Evolutionary conservation across 2,888 invertebrate species (phyloP).

Genomic region (Coelinius sp.): DNA sequence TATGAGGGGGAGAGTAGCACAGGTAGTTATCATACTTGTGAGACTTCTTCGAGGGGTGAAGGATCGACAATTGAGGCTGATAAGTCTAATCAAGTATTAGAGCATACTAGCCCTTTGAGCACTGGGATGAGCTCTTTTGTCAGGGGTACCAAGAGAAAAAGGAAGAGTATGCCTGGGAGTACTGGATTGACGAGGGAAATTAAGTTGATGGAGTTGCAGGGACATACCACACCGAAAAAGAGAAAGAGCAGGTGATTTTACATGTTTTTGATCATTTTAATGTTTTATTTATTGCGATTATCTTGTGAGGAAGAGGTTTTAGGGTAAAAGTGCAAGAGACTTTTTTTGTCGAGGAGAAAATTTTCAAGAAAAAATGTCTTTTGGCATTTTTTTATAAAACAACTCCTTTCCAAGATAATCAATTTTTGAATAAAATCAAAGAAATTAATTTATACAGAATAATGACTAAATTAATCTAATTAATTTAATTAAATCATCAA

Average conservation of each 20-base stretch:
- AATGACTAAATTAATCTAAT: no score
- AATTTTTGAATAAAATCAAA: no score
- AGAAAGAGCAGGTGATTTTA: conserved; percentile 71
- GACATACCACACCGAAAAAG: conserved; percentile 78
- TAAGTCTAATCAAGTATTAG: conserved; percentile 47
- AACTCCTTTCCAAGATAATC: background rate
- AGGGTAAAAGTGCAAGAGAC: background rate
- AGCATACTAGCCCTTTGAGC: conserved; percentile 64
- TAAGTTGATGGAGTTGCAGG: conserved; percentile 76
- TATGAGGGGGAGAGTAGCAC: conserved; percentile 56
- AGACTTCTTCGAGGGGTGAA: conserved; percentile 51
- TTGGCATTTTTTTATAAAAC: background rate
- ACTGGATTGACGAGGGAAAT: conserved; percentile 83
- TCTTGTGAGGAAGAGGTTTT: background rate
- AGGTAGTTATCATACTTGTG: conserved; percentile 52
- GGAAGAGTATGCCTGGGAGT: conserved; percentile 42
- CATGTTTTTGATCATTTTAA: conserved; percentile 60
- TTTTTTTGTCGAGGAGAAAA: background rate
- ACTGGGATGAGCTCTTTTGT: conserved; percentile 52
- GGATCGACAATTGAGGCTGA: conserved; percentile 66
- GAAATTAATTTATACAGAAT: no score
- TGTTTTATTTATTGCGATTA: background rate
- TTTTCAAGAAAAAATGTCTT: background rate
- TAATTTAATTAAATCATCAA: background rate
- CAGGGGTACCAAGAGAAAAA: conserved; percentile 64